Conservation (phyloP, 2,113 vertebrate species). For the Gavialis gangeticus region DNA sequence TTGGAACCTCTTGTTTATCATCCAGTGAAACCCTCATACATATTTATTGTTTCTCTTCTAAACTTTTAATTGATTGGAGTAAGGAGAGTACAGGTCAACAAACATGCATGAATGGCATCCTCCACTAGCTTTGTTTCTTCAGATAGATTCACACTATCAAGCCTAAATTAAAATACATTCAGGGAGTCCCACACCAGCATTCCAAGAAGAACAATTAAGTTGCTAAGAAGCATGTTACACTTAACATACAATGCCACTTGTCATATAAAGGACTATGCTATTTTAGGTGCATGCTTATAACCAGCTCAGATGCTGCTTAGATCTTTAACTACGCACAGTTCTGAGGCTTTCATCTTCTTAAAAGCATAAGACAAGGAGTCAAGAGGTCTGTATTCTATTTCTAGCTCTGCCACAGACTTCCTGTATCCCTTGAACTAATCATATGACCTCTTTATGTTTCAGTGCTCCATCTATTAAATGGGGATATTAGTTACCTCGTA, state of each 20-base stretch:
- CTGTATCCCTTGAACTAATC: neutral
- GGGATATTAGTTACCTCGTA: neutral
- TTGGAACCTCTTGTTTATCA: neutral
- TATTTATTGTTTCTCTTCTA: constrained; percentile 14
- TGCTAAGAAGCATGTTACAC: neutral
- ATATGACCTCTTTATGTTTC: constrained; percentile 3
- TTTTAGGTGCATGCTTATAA: constrained; percentile 27
- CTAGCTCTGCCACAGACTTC: constrained; percentile 50
- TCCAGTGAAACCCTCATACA: neutral
- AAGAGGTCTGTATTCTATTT: constrained; percentile 62
- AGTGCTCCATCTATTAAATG: constrained; percentile 12
- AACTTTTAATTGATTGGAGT: neutral
- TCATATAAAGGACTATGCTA: constrained; percentile 10
- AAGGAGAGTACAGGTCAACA: neutral
- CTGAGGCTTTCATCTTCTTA: constrained; percentile 7
- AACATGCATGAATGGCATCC: neutral
- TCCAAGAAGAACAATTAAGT: neutral
- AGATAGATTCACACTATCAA: neutral
- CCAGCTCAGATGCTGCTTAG: neutral
- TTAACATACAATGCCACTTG: neutral
- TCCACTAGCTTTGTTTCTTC: neutral
- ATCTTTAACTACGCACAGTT: constrained; percentile 33
- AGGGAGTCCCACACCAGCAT: neutral
- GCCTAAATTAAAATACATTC: constrained; percentile 7
- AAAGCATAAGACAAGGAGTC: constrained; percentile 38